Evolutionary conservation across 2,113 vertebrate species (phyloP), one percentile per base, ranked within the genome.

Genomic region (Coturnix japonica): DNA sequence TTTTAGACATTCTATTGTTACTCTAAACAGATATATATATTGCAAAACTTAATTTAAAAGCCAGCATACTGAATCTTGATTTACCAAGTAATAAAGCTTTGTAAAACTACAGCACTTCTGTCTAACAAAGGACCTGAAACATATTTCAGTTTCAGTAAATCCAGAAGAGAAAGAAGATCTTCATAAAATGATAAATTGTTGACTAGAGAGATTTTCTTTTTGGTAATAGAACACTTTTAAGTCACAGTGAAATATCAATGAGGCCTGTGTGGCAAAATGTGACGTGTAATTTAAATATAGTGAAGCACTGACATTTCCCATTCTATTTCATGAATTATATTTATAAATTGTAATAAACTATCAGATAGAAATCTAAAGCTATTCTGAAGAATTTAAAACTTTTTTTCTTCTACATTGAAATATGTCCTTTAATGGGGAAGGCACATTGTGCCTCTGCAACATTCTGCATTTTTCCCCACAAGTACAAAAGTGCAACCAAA

Each of bases 351-450:
- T 69, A 82, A 72, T 35, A 60, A 84, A 66, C 3, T 7, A 28
- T 33, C 18, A 85, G 80, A 47, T 2, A 78, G 28, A 41, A 94
- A 66, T 5, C 33, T 73, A n/a, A 79, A 61, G 23, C 56, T 43
- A 26, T 11, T 2, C 57, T 59, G n/a, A 69, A 70, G 23, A 11
- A 41, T 61, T 60, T 86, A 6, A 11, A 86, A 64, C 9, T 1
- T 9, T 35, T 67, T 53, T 53, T 23, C 28, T 57, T 67, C n/a
- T 44, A 4, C 6, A 22, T 3, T 37, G 11, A 67, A 67, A 31
- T 0, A 0, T 67, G 3, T 3, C 74, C 33, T 67, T 37, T 59
- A 49, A 56, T 9, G 2, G 3, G 2, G 28, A 88, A 56, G 17
- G 7, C 4, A 15, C 7, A 31, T 64, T 35, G 7, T 53, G 19